These are phyloP conservation scores for Epicauta chinensis DNA, from an alignment of 1,140 invertebrate genomes.

Conservation along the genomic window DNA sequence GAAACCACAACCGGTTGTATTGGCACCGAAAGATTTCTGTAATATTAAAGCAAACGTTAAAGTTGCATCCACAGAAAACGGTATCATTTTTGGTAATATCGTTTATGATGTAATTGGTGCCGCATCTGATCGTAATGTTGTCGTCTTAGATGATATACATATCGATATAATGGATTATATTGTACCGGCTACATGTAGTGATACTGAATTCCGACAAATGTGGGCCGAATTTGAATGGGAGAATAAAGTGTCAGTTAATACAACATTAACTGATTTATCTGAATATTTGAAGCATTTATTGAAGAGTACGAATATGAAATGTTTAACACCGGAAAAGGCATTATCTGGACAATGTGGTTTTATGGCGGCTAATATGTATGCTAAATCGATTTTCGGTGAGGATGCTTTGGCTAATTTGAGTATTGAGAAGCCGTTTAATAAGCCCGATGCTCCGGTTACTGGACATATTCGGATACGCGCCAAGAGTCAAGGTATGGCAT, in stretches of 20 bases:
- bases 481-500: constrained; percentile 98
- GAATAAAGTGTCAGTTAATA: constrained; percentile 98
- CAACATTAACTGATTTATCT: constrained; percentile 85
- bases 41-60: constrained; percentile 98
- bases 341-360: constrained; percentile 95
- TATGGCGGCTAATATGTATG: constrained; percentile 99
- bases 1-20: constrained; percentile 89
- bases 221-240: constrained; percentile 99
- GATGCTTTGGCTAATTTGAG: constrained; percentile 97
- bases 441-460: constrained; percentile 80
- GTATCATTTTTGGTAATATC: constrained; percentile 99
- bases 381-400: constrained; percentile 98
- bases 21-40: constrained; percentile 95
- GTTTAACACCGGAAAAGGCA: constrained; percentile 93
- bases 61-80: constrained; percentile 95
- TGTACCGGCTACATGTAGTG: constrained; percentile 90
- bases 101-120: constrained; percentile 95
- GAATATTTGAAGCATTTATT: constrained; percentile 91
- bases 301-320: constrained; percentile 97
- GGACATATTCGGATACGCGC: constrained; percentile 96
- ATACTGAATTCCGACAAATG: constrained; percentile 96
- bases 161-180: constrained; percentile 99
- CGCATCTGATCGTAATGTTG: constrained; percentile 90
- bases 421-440: constrained; percentile 90
- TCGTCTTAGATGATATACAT: constrained; percentile 98